Base-by-base conservation (phyloP, 2,888 invertebrate genomes). In the Coremacera marginata region DNA sequence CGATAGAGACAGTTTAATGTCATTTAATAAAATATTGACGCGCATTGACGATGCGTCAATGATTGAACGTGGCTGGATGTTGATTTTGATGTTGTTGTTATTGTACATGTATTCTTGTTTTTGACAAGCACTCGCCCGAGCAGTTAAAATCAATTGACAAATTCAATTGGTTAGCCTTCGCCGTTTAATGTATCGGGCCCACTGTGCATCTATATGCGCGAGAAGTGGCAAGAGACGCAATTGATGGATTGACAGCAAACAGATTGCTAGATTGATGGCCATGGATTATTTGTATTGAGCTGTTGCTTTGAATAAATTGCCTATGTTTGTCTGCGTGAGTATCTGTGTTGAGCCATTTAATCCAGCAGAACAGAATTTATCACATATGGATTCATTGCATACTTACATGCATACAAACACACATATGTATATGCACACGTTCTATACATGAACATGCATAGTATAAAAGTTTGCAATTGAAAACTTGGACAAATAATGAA, bases 1-100 rank as follows among this genome's bases (percentile, higher is more conserved):
- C 87, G 87, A 88, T 89, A 86, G 87, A 88, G 88, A 88, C 86
- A 87, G 84, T 87, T 89, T 88, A 88, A 88, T 88, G 86, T 87
- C 86, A 87, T 88, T 87, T 88, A 88, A 87, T 88, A 88, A 87
- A 86, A 87, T 87, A 88, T 87, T 88, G 88, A 88, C 85, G 86
- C 84, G 83, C 84, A 82, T 82, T 84, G 85, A 85, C 85, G 84
- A 83, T 84, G 85, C 84, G 82, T 83, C 84, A 84, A 83, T 82
- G 82, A 83, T 82, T 80, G 81, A 83, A 84, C 83, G 79, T 77
- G 76, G 77, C 77, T 75, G 75, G 76, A 76, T 77, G 51, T 55
- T 52, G 27, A n/a, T 57, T 4, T 19, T 25, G 25, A 25, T 72
- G 22, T 74, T 65, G 22, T 52, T 52, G 49, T 73, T 63, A 51